Conservation (phyloP, 2,113 vertebrate species). For the Axis porcinus region DNA sequence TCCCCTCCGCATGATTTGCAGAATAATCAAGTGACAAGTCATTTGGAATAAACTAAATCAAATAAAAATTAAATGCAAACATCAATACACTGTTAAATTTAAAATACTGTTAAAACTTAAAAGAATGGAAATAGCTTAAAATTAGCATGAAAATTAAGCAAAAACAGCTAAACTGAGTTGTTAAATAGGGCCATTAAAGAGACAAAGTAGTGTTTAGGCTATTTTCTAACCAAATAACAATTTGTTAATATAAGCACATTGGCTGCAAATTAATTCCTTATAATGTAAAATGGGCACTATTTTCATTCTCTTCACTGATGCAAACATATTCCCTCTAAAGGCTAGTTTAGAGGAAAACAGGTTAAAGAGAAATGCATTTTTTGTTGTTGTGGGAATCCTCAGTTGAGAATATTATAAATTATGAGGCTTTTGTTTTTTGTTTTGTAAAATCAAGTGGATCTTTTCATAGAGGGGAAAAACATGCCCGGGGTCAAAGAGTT, state of each 20-base stretch:
- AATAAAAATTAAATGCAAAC: slow-evolving; percentile 54
- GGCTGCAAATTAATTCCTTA: slow-evolving; percentile 64
- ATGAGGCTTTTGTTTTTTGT: slow-evolving; percentile 27
- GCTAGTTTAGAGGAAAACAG: slow-evolving; percentile 37
- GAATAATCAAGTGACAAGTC: slow-evolving; percentile 9
- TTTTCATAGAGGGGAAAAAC: background rate
- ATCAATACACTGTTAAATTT: slow-evolving; percentile 52
- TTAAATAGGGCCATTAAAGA: slow-evolving; percentile 61
- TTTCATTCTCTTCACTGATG: slow-evolving; percentile 20
- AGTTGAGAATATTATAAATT: slow-evolving; percentile 4
- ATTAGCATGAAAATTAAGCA: slow-evolving; percentile 71
- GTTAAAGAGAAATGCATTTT: background rate
- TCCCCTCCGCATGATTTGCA: background rate
- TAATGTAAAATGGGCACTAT: slow-evolving; percentile 51
- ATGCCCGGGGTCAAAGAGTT: background rate
- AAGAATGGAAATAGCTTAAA: slow-evolving; percentile 55
- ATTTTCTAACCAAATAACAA: slow-evolving; percentile 64
- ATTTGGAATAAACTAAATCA: slow-evolving; percentile 38
- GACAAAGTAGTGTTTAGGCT: slow-evolving; percentile 49
- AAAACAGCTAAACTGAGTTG: slow-evolving; percentile 60
- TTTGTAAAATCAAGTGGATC: slow-evolving; percentile 46
- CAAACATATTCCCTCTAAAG: slow-evolving; percentile 31
- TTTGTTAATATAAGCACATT: slow-evolving; percentile 72
- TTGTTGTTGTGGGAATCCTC: background rate
- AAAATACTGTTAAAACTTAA: slow-evolving; percentile 65